Percentiles rank a stretch among this genome's conserved stretches.
phyloP scores from a whole-genome alignment of 2,113 vertebrate genomes.

The Vicugna pacos region DNA sequence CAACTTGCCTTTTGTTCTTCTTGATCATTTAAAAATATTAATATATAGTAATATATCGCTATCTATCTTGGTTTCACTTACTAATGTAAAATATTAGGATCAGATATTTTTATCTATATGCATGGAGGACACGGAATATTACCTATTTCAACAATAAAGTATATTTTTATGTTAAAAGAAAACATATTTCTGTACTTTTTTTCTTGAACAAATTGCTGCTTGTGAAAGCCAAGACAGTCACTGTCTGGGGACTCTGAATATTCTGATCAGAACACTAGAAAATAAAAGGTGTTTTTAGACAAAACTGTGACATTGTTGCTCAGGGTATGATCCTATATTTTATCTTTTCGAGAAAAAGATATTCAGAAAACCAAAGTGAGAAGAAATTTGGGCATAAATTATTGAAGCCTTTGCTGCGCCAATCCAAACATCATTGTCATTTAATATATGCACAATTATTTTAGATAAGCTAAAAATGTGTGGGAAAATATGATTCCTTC shows the following conservation, averaged over 20 bases:
- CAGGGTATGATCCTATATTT: not conserved
- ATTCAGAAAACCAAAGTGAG: not conserved
- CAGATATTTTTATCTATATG: constrained; percentile 35
- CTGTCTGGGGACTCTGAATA: constrained; percentile 58
- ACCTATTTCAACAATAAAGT: constrained; percentile 44
- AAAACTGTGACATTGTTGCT: constrained; percentile 52
- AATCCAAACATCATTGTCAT: constrained; percentile 39
- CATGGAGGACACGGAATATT: constrained; percentile 15
- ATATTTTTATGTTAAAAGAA: constrained; percentile 63
- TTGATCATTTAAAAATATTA: constrained; percentile 56
- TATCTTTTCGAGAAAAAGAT: not conserved
- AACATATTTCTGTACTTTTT: constrained; percentile 53
- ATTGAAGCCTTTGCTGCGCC: not conserved
- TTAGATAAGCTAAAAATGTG: constrained; percentile 62
- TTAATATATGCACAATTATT: constrained; percentile 18
- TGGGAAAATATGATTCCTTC: constrained; percentile 36
- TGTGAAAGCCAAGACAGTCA: constrained; percentile 34
- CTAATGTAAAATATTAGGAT: constrained; percentile 43
- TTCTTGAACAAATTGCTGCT: not conserved
- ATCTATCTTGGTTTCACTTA: constrained; percentile 64
- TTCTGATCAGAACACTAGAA: constrained; percentile 54
- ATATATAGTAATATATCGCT: constrained; percentile 51
- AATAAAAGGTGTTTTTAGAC: constrained; percentile 59
- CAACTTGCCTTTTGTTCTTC: constrained; percentile 68
- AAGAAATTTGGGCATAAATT: constrained; percentile 30